phyloP scores from a whole-genome alignment of 1,140 invertebrate species.

The Eciton burchellii region DNA sequence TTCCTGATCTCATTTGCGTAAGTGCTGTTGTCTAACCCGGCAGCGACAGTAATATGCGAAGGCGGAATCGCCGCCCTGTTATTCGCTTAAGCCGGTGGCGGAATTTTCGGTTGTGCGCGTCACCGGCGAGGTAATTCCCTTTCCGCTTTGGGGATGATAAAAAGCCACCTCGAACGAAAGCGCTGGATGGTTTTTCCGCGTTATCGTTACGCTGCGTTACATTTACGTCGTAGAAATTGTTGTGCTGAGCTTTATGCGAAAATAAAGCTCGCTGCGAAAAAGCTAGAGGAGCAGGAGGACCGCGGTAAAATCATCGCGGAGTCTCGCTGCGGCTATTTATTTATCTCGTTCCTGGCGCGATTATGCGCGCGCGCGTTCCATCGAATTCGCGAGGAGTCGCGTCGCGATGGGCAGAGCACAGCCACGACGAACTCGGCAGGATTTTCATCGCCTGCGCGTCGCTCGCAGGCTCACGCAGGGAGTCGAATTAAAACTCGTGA shows the following conservation, averaged over 20 bases:
- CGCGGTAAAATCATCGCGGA: too few relatives aligned
- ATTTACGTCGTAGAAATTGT: neutral
- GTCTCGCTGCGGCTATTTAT: too few relatives aligned
- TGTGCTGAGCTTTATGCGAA: neutral
- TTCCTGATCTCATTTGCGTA: conserved; percentile 73
- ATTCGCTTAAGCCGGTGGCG: neutral
- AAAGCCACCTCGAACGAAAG: neutral
- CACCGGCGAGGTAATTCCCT: neutral
- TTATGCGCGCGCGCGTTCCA: too few relatives aligned
- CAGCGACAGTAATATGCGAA: conserved; percentile 12
- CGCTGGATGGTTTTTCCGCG: neutral
- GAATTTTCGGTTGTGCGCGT: neutral
- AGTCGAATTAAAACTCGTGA: neutral
- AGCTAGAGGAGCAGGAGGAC: too few relatives aligned
- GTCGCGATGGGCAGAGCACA: neutral
- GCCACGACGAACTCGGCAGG: neutral
- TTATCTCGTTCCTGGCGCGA: too few relatives aligned
- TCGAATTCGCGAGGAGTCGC: neutral
- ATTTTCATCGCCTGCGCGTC: neutral
- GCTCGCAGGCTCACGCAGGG: neutral
- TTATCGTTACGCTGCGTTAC: neutral
- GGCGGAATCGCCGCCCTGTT: neutral
- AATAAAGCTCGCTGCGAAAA: neutral
- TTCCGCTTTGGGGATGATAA: neutral
- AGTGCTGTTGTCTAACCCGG: conserved; percentile 67